phyloP scores from a whole-genome alignment of 2,113 vertebrate species.

The Morone chrysops region DNA sequence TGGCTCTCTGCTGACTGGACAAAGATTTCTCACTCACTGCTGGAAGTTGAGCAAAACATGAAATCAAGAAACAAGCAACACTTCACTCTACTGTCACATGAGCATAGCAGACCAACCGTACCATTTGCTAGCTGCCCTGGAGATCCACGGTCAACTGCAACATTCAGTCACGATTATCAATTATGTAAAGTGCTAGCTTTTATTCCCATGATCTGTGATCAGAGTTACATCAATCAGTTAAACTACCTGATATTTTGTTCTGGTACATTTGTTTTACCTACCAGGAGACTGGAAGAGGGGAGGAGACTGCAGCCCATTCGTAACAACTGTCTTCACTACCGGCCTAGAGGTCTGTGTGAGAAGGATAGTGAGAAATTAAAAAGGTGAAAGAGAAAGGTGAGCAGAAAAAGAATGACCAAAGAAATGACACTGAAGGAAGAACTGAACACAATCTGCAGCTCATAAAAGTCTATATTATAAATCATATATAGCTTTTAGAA shows the following conservation, averaged over 20 bases:
- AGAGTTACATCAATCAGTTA: background rate
- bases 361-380: background rate
- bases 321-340: slow-evolving; percentile 56
- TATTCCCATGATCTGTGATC: background rate
- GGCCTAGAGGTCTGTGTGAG: slow-evolving; percentile 46
- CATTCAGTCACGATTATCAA: background rate
- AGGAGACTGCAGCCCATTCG: slow-evolving; percentile 65
- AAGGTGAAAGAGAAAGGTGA: background rate
- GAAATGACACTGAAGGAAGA: background rate
- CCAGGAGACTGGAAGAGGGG: slow-evolving; percentile 72
- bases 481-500: background rate
- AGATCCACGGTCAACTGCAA: background rate
- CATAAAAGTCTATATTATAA: background rate
- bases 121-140: background rate
- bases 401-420: background rate
- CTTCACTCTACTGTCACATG: background rate
- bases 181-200: background rate
- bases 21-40: slow-evolving; percentile 66
- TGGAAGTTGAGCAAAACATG: slow-evolving; percentile 42
- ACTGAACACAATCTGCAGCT: background rate
- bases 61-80: background rate
- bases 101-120: background rate
- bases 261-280: slow-evolving; percentile 66
- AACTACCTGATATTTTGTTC: background rate
- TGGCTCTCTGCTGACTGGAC: slow-evolving; percentile 46